phyloP scores from a whole-genome alignment of 2,888 invertebrate species.

The Ormyrus labotus region DNA sequence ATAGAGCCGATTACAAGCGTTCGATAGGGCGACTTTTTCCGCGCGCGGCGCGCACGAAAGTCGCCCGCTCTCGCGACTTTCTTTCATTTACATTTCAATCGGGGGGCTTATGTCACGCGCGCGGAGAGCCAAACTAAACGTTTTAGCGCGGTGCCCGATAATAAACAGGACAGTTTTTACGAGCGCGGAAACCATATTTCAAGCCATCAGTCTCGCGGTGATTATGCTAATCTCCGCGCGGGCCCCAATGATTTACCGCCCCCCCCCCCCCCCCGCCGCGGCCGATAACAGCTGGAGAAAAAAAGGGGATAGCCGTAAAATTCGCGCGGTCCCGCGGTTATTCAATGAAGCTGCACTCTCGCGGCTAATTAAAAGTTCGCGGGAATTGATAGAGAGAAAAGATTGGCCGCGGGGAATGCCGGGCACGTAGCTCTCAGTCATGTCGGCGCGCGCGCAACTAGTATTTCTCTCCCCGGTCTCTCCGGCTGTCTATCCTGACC shows the following conservation, averaged over 20 bases:
- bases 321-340: no score
- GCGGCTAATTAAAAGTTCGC: no score
- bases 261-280: background rate
- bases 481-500: conserved; percentile 43
- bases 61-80: background rate
- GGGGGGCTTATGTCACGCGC: background rate
- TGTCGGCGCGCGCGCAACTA: background rate
- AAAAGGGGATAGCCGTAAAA: no score
- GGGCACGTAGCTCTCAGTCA: conserved; percentile 38
- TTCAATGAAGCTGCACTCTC: no score
- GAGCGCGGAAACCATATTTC: conserved; percentile 21
- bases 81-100: conserved; percentile 33
- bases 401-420: conserved; percentile 22
- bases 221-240: conserved; percentile 46
- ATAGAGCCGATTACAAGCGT: no score
- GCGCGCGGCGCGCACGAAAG: background rate
- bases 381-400: no score
- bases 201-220: conserved; percentile 17
- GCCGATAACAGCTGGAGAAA: background rate
- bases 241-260: background rate
- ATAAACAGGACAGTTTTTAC: conserved; percentile 44
- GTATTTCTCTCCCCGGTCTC: conserved; percentile 47
- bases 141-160: background rate
- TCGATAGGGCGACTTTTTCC: no score
- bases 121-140: background rate